A percentile compares a stretch with the other conserved stretches of the same genome.
Conservation (phyloP, 2,888 invertebrate genomes). For the Carabus problematicus region DNA sequence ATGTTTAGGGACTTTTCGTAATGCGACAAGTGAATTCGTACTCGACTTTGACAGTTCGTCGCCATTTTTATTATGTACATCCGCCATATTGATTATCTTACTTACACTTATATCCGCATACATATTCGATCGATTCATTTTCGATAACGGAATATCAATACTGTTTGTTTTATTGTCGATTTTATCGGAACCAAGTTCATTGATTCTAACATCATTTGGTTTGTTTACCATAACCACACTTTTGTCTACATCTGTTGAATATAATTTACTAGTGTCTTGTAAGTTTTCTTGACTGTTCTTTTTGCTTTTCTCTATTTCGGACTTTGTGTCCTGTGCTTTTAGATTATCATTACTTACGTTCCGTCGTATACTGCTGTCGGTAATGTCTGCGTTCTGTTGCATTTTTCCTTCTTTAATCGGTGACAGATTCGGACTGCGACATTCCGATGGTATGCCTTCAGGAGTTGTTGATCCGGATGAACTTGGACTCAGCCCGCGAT, state of each 20-base stretch:
- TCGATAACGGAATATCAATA: conserved; percentile 7
- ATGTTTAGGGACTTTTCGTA: conserved; percentile 57
- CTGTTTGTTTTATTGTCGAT: conserved; percentile 16
- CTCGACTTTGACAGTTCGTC: neutral
- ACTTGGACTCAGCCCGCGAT: conserved; percentile 66
- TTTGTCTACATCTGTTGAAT: conserved; percentile 1
- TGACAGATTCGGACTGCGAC: conserved; percentile 61
- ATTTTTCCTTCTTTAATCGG: conserved; percentile 64
- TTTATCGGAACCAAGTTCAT: conserved; percentile 11
- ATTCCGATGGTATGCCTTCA: conserved; percentile 61
- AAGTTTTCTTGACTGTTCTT: neutral
- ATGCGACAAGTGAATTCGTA: conserved; percentile 44
- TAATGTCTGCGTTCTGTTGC: conserved; percentile 44
- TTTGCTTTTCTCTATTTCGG: neutral
- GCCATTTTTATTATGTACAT: neutral
- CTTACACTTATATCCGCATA: neutral
- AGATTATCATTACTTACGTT: conserved; percentile 29
- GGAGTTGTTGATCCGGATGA: conserved; percentile 69
- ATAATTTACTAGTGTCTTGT: neutral
- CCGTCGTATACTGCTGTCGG: conserved; percentile 18
- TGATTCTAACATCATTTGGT: neutral
- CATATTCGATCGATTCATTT: neutral
- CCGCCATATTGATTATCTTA: conserved; percentile 9
- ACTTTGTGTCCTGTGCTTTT: conserved; percentile 31
- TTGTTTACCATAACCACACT: conserved; percentile 11